These are phyloP conservation scores for Oreochromis niloticus DNA, from an alignment of 2,113 vertebrate species.

Conservation along the genomic window DNA sequence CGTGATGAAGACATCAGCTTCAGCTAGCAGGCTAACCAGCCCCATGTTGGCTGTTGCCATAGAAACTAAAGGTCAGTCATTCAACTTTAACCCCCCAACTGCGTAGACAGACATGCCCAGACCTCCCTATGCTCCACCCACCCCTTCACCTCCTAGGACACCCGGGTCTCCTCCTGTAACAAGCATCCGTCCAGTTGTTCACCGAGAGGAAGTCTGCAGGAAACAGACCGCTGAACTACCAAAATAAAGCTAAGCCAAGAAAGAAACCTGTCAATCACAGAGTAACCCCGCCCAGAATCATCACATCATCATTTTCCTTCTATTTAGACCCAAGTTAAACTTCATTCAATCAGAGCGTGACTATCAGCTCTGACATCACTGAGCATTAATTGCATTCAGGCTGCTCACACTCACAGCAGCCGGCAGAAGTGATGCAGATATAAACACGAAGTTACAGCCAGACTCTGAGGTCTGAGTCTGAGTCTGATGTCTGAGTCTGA, in stretches of 20 bases:
- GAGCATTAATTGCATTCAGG: background rate
- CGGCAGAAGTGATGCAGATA: no score
- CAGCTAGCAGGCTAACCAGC: background rate
- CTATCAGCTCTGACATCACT: rapidly evolving
- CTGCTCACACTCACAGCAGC: background rate
- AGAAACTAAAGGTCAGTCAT: background rate
- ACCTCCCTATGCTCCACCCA: background rate
- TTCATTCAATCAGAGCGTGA: background rate
- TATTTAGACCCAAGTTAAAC: background rate
- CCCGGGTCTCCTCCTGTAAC: background rate
- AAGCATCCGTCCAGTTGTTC: background rate
- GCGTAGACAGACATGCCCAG: background rate
- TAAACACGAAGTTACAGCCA: no score
- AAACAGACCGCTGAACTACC: background rate
- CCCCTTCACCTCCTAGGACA: background rate
- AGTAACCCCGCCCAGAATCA: background rate
- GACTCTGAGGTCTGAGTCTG: background rate
- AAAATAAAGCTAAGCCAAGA: background rate
- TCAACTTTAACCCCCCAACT: background rate
- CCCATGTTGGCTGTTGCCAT: background rate
- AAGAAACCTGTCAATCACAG: background rate
- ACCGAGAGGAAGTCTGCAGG: background rate
- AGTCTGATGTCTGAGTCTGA: no score
- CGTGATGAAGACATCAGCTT: background rate
- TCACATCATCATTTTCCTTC: rapidly evolving